phyloP scores from a whole-genome alignment of 2,113 vertebrate species.

The Gymnarchus niloticus region DNA sequence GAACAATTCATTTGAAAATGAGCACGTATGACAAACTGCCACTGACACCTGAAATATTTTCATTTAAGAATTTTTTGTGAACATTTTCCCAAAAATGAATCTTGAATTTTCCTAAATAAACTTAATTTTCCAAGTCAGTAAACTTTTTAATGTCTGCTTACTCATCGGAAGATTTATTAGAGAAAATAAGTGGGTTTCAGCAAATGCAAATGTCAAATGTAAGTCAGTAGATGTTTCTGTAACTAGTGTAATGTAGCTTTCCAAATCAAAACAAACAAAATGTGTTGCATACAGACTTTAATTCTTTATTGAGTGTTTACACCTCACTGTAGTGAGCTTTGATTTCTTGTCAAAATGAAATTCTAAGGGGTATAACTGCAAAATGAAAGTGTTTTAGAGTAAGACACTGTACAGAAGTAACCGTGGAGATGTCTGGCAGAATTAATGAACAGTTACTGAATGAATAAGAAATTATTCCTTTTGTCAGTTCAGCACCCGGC shows the following conservation, averaged over 20 bases:
- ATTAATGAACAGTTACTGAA: conserved; percentile 12
- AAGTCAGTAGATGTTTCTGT: neutral
- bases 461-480: conserved; percentile 19
- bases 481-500: neutral
- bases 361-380: neutral
- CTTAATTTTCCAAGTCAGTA: neutral
- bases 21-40: neutral
- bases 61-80: neutral
- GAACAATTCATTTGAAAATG: neutral
- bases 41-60: neutral
- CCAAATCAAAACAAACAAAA: conserved; percentile 4
- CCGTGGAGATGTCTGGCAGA: neutral
- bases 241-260: neutral
- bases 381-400: neutral
- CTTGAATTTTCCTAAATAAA: neutral
- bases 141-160: neutral
- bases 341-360: conserved; percentile 3
- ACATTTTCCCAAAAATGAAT: neutral
- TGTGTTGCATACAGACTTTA: neutral
- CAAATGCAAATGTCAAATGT: conserved; percentile 4
- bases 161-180: neutral
- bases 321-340: neutral
- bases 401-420: neutral
- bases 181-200: neutral
- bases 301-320: neutral